Evolutionary conservation across 2,797 vertebrate species (phyloP), one percentile per base, ranked within the genome.

Genomic region (Mormyrus proboscirostris): DNA sequence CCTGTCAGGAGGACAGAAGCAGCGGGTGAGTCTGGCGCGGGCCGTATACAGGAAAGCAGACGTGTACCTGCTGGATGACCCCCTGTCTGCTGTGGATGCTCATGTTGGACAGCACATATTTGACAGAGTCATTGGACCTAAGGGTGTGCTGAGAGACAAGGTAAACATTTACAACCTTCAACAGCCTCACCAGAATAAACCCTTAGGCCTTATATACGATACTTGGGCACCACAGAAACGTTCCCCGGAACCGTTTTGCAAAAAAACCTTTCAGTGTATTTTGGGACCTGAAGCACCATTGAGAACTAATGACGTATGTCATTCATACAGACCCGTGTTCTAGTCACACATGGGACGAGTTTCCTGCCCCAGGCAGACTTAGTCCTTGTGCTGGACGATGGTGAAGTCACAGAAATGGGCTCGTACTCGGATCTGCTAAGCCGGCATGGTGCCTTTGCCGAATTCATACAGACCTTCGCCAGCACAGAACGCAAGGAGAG

Each of bases 1-100:
- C 90, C 94, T 99, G 2, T 99, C 99, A 0, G 98, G 99, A 33
- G 98, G 99, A 53, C 98, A 99, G 95, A 99, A 98, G 93, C 99
- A 99, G 94, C 95, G 98, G 69, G 95, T 97, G 90, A 96, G 90
- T 89, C 93, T 97, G 47, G 98, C 98, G 87, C 96, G 98, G 89
- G 98, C 98, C 0, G 96, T 99, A 88, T 99, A 99, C 93, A 96
- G 95, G 92, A 97, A 96, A 90, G 97, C 97, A 33, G 95, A 97
- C 0, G 89, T 99, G 0, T 99, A 99, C 93, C 94, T 99, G 19
- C 91, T 99, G n/a, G 99, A 99, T 19, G 97, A 99, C 86, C 98
- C 99, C 0, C 95, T 99, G 89, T 97, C 98, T 0, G 97, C 98
- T 76, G 96, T 99, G 2, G 99, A 99, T 65, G 97, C 97, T 10